These are phyloP conservation scores for Myotis myotis DNA, from an alignment of 2,797 vertebrate genomes.

Conservation along the genomic window DNA sequence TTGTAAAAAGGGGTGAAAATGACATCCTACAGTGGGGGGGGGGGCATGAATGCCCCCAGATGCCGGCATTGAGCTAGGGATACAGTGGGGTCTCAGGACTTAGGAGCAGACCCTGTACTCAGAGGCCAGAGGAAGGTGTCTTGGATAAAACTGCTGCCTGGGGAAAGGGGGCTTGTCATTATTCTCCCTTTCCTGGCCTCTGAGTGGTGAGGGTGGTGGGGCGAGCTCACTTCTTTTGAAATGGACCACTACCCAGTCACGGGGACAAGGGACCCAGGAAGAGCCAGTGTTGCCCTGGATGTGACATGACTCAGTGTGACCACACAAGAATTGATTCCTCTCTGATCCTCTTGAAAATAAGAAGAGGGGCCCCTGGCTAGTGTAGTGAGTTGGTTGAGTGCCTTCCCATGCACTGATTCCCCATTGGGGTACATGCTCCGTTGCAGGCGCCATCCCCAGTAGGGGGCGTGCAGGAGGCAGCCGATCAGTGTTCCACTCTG, in stretches of 20 bases:
- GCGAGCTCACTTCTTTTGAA: background rate
- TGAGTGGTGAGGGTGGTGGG: background rate
- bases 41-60: background rate
- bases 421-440: background rate
- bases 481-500: background rate
- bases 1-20: background rate
- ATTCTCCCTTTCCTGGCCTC: background rate
- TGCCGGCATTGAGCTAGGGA: background rate
- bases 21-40: background rate
- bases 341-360: background rate
- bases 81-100: background rate
- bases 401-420: background rate
- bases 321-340: background rate
- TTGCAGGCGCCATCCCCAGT: background rate
- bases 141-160: background rate
- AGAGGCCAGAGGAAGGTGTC: background rate
- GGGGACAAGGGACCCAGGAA: background rate
- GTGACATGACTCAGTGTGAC: background rate
- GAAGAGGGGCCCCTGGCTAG: background rate
- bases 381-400: background rate
- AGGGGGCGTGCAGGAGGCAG: background rate
- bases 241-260: background rate
- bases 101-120: background rate
- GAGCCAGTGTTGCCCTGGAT: background rate
- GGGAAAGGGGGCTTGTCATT: background rate